Evolutionary conservation across 2,113 vertebrate species (phyloP), one percentile per base, ranked within the genome.

Genomic region (Catharus fuscescens): DNA sequence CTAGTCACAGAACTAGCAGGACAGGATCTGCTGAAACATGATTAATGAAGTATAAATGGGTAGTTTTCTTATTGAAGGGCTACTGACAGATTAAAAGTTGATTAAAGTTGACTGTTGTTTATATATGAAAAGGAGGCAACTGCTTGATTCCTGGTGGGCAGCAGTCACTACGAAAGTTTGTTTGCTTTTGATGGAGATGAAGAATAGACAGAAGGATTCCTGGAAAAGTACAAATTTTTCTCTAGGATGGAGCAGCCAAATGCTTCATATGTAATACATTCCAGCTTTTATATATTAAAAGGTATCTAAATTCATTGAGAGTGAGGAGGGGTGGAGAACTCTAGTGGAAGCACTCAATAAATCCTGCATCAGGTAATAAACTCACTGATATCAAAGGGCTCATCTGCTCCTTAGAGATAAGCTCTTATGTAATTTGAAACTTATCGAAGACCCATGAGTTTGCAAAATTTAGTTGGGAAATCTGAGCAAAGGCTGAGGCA

Each of bases 41-140:
- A 71, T 93, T 95, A 96, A 86, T 93, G 87, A 96, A 93, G 86
- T 93, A 92, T 38, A 65, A 93, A 91, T 84, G 60, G 44, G 67
- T 80, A 62, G 74, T 88, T 98, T 97, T 95, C 86, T 93, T 90
- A 95, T 93, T 28, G 54, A 97, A 93, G 85, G 57, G 65, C 69
- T 88, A 86, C 67, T 59, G 86, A 94, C 18, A 66, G 69, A 90
- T 92, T 91, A 96, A 94, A 92, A 17, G 44, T 23, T 83, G 56
- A 95, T 92, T 90, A 64, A 92, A 85, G 50, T 15, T 82, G 73
- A 74, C 65, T 40, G n/a, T 20, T 80, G 40, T 44, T 90, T 80
- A 80, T 66, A 62, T 83, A 79, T 84, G 71, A 80, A 38, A 95
- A 96, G 56, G 71, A 97, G 87, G 91, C 18, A 93, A 65, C 80